These are phyloP conservation scores for Apis laboriosa DNA, from an alignment of 1,140 invertebrate genomes.

Conservation along the genomic window DNA sequence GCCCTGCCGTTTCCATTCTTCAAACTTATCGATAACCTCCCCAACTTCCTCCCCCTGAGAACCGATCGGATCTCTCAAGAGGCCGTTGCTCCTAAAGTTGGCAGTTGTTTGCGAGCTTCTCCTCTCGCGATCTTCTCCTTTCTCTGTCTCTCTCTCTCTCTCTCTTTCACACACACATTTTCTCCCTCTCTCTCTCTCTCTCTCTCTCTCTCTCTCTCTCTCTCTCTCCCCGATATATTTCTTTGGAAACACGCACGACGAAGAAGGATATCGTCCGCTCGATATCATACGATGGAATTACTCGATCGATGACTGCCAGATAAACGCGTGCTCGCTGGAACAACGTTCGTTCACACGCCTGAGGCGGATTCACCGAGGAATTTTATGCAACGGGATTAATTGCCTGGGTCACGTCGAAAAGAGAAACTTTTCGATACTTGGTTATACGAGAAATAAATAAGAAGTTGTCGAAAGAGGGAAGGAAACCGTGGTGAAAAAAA, in stretches of 20 bases:
- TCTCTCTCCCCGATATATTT: not conserved
- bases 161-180: no score
- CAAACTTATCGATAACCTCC: not conserved
- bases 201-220: not conserved
- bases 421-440: no score
- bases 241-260: conserved; percentile 20
- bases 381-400: no score
- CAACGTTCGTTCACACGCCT: not conserved
- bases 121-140: not conserved
- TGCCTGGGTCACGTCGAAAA: no score
- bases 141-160: not conserved
- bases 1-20: no score
- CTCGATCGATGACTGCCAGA: not conserved
- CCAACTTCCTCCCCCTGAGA: not conserved
- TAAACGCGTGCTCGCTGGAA: not conserved
- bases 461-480: not conserved
- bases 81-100: not conserved
- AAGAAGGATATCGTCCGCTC: not conserved
- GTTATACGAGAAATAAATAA: not conserved
- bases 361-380: not conserved
- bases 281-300: not conserved
- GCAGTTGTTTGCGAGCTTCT: conserved; percentile 28
- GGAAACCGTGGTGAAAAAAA: no score
- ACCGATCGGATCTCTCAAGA: not conserved
- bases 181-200: no score